A percentile compares a stretch with the other conserved stretches of the same genome.
phyloP scores from a whole-genome alignment of 2,113 vertebrate genomes.

The Cinclus cinclus region DNA sequence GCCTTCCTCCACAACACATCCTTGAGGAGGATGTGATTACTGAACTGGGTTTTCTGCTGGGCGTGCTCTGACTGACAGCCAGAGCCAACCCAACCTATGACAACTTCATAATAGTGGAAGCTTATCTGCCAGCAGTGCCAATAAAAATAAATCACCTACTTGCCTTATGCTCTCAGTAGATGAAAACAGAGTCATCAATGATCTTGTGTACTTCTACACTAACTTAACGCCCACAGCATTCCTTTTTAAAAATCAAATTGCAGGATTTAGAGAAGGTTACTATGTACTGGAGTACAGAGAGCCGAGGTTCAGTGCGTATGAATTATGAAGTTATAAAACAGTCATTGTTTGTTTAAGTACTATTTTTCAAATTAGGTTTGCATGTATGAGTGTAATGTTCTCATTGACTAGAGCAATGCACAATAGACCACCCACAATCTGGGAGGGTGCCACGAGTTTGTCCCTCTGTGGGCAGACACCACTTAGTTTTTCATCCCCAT shows the following conservation, averaged over 20 bases:
- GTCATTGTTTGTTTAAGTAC: conserved; percentile 39
- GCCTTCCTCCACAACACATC: not conserved
- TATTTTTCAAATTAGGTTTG: conserved; percentile 26
- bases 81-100: not conserved
- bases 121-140: conserved; percentile 34
- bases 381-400: conserved; percentile 2
- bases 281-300: not conserved
- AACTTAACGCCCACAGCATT: conserved; percentile 23
- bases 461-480: not conserved
- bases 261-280: conserved; percentile 12
- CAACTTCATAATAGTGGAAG: not conserved
- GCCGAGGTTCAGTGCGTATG: not conserved
- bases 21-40: not conserved
- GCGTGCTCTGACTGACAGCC: not conserved
- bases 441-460: not conserved
- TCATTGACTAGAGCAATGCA: not conserved
- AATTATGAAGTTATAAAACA: conserved; percentile 12
- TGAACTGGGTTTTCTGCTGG: not conserved
- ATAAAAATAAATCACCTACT: conserved; percentile 58
- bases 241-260: not conserved
- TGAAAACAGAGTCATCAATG: conserved; percentile 40
- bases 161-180: conserved; percentile 15
- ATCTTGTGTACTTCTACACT: conserved; percentile 4
- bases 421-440: conserved; percentile 45
- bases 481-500: not conserved